Percentiles rank a stretch among this genome's conserved stretches.
Evolutionary conservation across 2,797 vertebrate genomes (phyloP).

Genomic region (Poeciliopsis gracilis): DNA sequence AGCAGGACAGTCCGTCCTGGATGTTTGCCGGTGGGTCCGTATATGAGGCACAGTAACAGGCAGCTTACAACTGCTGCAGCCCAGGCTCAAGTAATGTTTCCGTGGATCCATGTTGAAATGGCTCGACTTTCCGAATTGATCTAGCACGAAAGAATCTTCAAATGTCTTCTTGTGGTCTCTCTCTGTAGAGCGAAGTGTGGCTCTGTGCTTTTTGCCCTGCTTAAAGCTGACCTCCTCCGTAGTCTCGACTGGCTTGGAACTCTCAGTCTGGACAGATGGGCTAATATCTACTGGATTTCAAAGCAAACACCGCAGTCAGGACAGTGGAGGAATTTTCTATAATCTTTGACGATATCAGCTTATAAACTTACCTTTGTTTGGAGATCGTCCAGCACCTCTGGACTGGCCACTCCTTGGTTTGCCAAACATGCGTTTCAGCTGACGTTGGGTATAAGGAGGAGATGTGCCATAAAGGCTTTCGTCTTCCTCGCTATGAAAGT

Average conservation of each 20-base stretch:
- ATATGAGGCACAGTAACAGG: constrained; percentile 92
- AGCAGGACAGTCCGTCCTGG: constrained; percentile 94
- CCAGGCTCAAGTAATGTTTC: constrained; percentile 98
- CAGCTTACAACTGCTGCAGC: constrained; percentile 92
- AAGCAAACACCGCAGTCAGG: constrained; percentile 10
- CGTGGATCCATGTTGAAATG: constrained; percentile 94
- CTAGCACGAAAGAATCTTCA: constrained; percentile 93
- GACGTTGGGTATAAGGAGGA: constrained; percentile 89
- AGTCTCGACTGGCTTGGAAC: constrained; percentile 78
- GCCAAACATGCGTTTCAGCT: constrained; percentile 93
- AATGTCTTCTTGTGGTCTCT: constrained; percentile 95
- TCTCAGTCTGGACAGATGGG: constrained; percentile 78
- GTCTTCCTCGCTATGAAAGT: constrained; percentile 86
- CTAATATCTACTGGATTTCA: constrained; percentile 52
- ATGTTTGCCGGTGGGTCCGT: constrained; percentile 94
- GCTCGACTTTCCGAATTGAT: constrained; percentile 88
- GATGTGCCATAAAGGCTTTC: constrained; percentile 87
- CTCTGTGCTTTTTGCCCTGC: constrained; percentile 91
- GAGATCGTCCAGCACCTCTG: constrained; percentile 78
- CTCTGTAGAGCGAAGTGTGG: constrained; percentile 87
- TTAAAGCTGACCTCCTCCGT: constrained; percentile 90
- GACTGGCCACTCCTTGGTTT: constrained; percentile 86
- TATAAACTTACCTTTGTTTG: constrained; percentile 81
- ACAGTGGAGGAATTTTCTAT: neutral
- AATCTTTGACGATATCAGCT: neutral